Base-by-base conservation (phyloP, 2,797 vertebrate genomes). In the Sarcoramphus papa region DNA sequence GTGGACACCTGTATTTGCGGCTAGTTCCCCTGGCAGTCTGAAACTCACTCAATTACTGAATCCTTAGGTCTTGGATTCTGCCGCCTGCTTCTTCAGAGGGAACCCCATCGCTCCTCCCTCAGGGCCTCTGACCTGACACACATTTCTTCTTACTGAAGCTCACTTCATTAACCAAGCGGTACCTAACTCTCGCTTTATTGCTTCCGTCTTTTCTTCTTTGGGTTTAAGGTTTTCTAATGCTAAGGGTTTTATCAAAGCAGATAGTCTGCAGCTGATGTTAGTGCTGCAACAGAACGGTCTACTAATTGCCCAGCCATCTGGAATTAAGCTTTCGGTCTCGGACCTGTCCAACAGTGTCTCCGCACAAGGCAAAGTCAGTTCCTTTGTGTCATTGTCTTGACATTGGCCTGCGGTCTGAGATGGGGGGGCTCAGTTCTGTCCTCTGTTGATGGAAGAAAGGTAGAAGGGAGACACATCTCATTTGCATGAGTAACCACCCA, bases 401-500 rank as follows among this genome's bases (percentile, higher is more conserved):
- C 43, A 27, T 5, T 63, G 83, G 76, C 77, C 88, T 48, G 24
- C 1, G 10, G 33, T 37, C 33, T 79, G 70, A 48, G 47, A 12
- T 20, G 25, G 37, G 25, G 25, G 54, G 24, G 41, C 45, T 73
- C 83, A 43, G 62, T 25, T 69, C 80, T 67, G 51, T 72, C 57
- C 59, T 75, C 68, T 88, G 31, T 16, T 56, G 30, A 70, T 4
- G 25, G 35, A 73, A 54, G 33, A 77, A 48, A 54, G 31, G 22
- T 2, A 7, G 68, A 60, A 89, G 9, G 54, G 23, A 94, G 78
- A 87, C 30, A 53, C 50, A 54, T 86, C 56, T 79, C 68, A 85
- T 94, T 77, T 90, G 84, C 86, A 89, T 87, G 59, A 94, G 67
- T 43, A 95, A 94, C 94, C 81, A 91, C 64, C 56, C 78, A 88